These are phyloP conservation scores for Mesembrinibis cayennensis DNA, from an alignment of 2,113 vertebrate species.

Conservation along the genomic window DNA sequence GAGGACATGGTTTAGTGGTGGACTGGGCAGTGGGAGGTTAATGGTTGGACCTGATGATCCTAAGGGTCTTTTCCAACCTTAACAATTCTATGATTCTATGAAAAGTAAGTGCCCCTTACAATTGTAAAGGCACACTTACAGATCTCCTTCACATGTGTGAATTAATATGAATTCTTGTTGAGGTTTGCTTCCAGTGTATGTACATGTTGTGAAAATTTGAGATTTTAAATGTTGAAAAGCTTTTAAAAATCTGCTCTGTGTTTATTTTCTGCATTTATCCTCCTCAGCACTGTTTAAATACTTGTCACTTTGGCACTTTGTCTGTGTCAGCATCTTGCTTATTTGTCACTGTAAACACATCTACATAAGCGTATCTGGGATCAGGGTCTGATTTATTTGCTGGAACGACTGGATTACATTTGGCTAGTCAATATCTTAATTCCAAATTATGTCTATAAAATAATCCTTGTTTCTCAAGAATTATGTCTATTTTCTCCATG, in stretches of 20 bases:
- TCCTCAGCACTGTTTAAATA: neutral
- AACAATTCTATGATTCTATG: too few species aligned
- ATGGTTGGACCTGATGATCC: too few species aligned
- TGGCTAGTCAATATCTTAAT: neutral
- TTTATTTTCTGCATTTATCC: neutral
- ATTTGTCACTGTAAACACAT: neutral
- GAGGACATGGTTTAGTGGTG: too few species aligned
- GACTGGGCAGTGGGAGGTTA: too few species aligned
- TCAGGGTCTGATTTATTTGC: neutral
- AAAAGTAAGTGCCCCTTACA: neutral
- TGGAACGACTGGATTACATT: neutral
- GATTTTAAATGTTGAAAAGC: neutral
- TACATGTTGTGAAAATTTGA: neutral
- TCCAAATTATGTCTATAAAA: neutral
- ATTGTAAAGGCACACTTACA: accelerated
- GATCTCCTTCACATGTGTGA: neutral
- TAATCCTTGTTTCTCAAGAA: neutral
- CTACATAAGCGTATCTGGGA: neutral
- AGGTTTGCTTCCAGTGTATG: neutral
- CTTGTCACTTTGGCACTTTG: neutral
- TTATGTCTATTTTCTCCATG: neutral
- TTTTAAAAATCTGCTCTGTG: neutral
- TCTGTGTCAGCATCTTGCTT: neutral
- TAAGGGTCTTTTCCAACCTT: too few species aligned
- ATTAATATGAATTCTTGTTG: neutral